Base-by-base conservation (phyloP, 2,113 vertebrate species). In the Hepsetus odoe region DNA sequence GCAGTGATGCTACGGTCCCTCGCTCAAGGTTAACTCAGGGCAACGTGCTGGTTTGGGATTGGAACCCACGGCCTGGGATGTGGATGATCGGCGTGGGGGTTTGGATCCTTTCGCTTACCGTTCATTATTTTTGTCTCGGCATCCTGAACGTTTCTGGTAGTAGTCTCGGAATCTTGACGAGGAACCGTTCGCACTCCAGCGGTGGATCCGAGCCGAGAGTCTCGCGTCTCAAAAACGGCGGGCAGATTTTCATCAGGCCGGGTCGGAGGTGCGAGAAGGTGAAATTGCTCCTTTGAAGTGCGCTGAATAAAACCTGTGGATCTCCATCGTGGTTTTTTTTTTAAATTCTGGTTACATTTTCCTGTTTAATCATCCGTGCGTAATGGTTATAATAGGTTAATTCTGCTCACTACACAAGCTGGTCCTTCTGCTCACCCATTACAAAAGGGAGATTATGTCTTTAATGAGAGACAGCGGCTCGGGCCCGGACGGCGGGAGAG, bases 201-300 rank as follows among this genome's bases (percentile, higher is more conserved):
- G n/a, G n/a, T n/a, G n/a, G n/a, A n/a, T n/a, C n/a, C n/a, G n/a
- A n/a, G n/a, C n/a, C n/a, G n/a, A n/a, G n/a, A 14, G 38, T 30
- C 32, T 44, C 51, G 44, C 66, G 18, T 20, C 46, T 20, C 16
- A 46, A 16, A 32, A 24, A 80, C 69, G 62, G 0, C 49, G 26
- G 44, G 77, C 82, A 9, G 84, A 85, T 86, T 81, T 66, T 73
- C 28, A 82, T 87, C 81, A 49, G 71, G 66, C 59, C 62, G 22
- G 85, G n/a, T 76, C 6, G 72, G 76, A 80, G 79, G 71, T 80
- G 82, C 79, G 85, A 87, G 82, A 74, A 83, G 85, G 87, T 85
- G 77, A 86, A 83, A 85, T 85, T 58, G 80, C 86, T 84, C 81
- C 88, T 86, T 86, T 72, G 33, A 62, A 55, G 49, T 32, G 53